Percentiles rank a stretch among this genome's conserved stretches.
These are phyloP conservation scores for Otocyon megalotis DNA, from an alignment of 2,113 vertebrate genomes.

Conservation along the genomic window DNA sequence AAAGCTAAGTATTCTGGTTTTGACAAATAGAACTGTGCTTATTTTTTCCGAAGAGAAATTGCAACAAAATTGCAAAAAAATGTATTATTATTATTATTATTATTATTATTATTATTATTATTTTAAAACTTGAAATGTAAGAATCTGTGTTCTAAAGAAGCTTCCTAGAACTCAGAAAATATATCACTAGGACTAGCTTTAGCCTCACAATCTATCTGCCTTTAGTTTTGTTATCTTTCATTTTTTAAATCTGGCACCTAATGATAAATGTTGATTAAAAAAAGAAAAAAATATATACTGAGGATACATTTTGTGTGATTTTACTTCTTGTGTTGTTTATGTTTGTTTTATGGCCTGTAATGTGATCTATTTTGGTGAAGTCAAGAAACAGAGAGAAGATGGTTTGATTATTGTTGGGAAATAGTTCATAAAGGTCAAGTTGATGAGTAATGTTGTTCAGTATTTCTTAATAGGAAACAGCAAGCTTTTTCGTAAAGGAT, in stretches of 20 bases:
- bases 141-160: conserved; percentile 26
- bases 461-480: not conserved
- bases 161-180: conserved; percentile 31
- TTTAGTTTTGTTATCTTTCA: conserved; percentile 7
- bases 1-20: conserved; percentile 20
- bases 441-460: not conserved
- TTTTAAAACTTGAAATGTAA: not conserved
- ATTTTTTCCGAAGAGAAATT: conserved; percentile 27
- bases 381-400: too few species aligned
- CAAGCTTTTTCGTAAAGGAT: not conserved
- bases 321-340: not conserved
- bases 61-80: conserved; percentile 17
- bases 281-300: not conserved
- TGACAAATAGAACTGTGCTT: not conserved
- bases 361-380: not conserved
- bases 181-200: not conserved
- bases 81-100: not conserved
- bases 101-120: too few species aligned
- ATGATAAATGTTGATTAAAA: not conserved
- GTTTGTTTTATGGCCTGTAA: not conserved
- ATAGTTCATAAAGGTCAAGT: not conserved
- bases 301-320: not conserved
- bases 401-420: not conserved
- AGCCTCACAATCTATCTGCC: conserved; percentile 18
- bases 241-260: conserved; percentile 23